A percentile compares a stretch with the other conserved stretches of the same genome.
Evolutionary conservation across 2,797 vertebrate genomes (phyloP).

Genomic region (Danio aesculapii): DNA sequence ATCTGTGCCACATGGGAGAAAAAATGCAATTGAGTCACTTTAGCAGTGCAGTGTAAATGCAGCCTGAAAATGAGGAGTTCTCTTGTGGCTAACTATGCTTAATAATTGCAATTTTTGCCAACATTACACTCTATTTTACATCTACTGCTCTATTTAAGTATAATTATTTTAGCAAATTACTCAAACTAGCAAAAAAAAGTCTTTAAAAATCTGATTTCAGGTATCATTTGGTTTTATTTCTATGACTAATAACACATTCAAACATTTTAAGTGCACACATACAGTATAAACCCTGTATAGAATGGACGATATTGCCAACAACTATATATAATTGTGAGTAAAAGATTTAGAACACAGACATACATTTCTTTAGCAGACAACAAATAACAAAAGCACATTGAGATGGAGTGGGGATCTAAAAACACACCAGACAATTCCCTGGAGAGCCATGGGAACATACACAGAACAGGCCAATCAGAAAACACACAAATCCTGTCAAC

Average conservation of each 20-base stretch:
- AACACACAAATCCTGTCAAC: slow-evolving; percentile 3
- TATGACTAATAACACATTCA: neutral
- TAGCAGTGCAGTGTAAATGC: too few relatives aligned
- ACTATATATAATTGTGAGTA: slow-evolving; percentile 3
- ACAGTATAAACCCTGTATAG: neutral
- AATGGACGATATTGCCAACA: neutral
- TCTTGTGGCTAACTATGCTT: too few relatives aligned
- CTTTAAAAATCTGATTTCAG: neutral
- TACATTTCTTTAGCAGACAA: slow-evolving; percentile 16
- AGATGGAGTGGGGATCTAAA: slow-evolving; percentile 13
- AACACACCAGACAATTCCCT: slow-evolving; percentile 1
- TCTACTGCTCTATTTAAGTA: too few relatives aligned
- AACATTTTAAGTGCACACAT: neutral
- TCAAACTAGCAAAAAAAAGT: too few relatives aligned
- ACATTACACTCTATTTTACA: too few relatives aligned
- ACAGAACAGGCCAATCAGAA: slow-evolving; percentile 10
- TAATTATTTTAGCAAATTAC: too few relatives aligned
- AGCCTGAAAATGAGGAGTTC: too few relatives aligned
- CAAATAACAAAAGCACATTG: slow-evolving; percentile 30
- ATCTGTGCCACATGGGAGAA: too few relatives aligned
- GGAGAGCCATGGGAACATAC: slow-evolving; percentile 12
- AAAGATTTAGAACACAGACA: slow-evolving; percentile 13
- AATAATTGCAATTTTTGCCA: too few relatives aligned
- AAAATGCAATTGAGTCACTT: too few relatives aligned
- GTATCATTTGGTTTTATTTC: neutral